Conservation (phyloP, 2,888 invertebrate genomes). For the Neoitamus cyanurus region DNA sequence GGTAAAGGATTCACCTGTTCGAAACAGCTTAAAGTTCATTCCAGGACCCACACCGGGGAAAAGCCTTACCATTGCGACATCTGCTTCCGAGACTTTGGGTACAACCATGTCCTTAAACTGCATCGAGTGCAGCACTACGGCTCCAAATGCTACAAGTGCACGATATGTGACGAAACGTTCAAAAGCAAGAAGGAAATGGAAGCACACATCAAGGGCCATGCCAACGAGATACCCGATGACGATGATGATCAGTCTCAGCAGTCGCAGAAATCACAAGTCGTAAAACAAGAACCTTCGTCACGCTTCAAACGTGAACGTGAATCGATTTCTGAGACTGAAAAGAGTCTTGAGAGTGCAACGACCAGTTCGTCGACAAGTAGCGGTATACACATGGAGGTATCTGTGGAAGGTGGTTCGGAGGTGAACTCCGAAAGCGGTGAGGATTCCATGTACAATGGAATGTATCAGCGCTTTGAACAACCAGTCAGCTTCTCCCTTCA, state of each 20-base stretch:
- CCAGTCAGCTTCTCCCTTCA: conserved; percentile 45
- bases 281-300: conserved; percentile 9
- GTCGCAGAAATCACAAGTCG: conserved; percentile 57
- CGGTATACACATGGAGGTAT: conserved; percentile 40
- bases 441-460: conserved; percentile 50
- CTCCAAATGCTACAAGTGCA: conserved; percentile 92
- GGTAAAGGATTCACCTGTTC: conserved; percentile 93
- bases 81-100: conserved; percentile 90
- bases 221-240: conserved; percentile 72
- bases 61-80: conserved; percentile 92
- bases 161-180: conserved; percentile 90
- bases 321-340: conserved; percentile 59
- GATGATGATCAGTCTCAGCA: conserved; percentile 57
- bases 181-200: conserved; percentile 93
- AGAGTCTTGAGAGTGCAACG: conserved; percentile 62
- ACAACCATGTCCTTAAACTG: conserved; percentile 89
- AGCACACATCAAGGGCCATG: conserved; percentile 84
- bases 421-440: conserved; percentile 54
- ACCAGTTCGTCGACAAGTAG: conserved; percentile 56
- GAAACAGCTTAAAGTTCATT: conserved; percentile 91
- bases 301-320: conserved; percentile 42
- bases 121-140: conserved; percentile 92
- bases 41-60: conserved; percentile 86
- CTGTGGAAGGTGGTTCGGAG: conserved; percentile 54
- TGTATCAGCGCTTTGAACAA: conserved; percentile 54